A percentile compares a stretch with the other conserved stretches of the same genome.
Evolutionary conservation across 2,797 vertebrate species (phyloP).

Genomic region (Tiaroga cobitis): DNA sequence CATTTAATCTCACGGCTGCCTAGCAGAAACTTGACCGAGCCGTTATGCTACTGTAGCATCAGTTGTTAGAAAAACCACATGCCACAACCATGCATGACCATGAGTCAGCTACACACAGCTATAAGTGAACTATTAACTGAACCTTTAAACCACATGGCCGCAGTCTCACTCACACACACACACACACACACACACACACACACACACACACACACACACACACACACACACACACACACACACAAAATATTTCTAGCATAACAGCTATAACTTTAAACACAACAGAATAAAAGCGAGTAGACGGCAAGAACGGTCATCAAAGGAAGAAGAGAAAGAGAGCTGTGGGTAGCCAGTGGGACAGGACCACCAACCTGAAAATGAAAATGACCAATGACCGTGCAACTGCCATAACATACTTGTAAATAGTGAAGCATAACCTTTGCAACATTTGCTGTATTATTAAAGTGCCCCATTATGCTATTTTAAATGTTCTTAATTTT

Average conservation of each 20-base stretch:
- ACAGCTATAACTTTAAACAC: slow-evolving; percentile 18
- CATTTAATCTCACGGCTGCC: slow-evolving; percentile 12
- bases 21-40: neutral
- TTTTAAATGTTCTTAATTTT: neutral
- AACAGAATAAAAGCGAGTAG: neutral
- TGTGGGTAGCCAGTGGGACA: neutral
- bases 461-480: neutral
- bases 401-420: neutral
- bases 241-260: neutral
- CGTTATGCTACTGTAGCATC: slow-evolving; percentile 32
- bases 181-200: slow-evolving; percentile 26
- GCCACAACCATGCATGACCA: slow-evolving; percentile 32
- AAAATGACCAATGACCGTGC: neutral
- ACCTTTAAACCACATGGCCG: slow-evolving; percentile 36
- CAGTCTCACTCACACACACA: slow-evolving; percentile 36
- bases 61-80: slow-evolving; percentile 34
- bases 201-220: slow-evolving; percentile 10
- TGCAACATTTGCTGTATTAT: neutral
- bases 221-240: slow-evolving; percentile 23
- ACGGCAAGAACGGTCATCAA: neutral
- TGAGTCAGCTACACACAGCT: slow-evolving; percentile 31
- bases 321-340: neutral
- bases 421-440: neutral
- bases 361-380: neutral
- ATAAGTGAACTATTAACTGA: slow-evolving; percentile 43